These are phyloP conservation scores for Ginglymostoma cirratum DNA, from an alignment of 2,113 vertebrate genomes.

Conservation along the genomic window DNA sequence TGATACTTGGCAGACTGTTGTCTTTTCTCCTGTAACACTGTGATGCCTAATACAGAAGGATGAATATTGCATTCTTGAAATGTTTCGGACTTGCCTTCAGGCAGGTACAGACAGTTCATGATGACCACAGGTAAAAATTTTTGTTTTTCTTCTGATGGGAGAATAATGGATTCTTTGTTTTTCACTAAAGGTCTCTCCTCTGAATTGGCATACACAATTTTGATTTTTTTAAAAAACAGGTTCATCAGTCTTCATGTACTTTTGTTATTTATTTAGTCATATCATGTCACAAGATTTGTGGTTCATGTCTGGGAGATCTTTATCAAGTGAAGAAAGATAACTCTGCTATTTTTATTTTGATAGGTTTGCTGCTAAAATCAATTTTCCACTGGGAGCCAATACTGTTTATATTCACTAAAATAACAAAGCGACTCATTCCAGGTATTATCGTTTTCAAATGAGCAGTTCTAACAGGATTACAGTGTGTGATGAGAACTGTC, in stretches of 20 bases:
- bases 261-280: not conserved
- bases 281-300: not conserved
- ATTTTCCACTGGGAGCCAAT: not conserved
- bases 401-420: not conserved
- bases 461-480: not conserved
- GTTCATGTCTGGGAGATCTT: not conserved
- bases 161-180: constrained; percentile 35
- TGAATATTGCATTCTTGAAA: not conserved
- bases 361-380: not conserved
- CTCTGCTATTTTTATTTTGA: not conserved
- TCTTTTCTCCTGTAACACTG: not conserved
- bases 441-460: not conserved
- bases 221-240: not conserved
- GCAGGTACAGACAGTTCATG: not conserved
- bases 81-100: not conserved
- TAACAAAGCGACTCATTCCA: not conserved
- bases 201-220: not conserved
- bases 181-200: not conserved
- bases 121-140: not conserved
- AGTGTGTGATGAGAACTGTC: not conserved
- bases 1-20: not conserved
- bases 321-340: not conserved
- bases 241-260: not conserved
- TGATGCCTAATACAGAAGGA: not conserved
- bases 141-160: not conserved